A percentile compares a stretch with the other conserved stretches of the same genome.
Conservation (phyloP, 2,113 vertebrate genomes). For the Naja naja region DNA sequence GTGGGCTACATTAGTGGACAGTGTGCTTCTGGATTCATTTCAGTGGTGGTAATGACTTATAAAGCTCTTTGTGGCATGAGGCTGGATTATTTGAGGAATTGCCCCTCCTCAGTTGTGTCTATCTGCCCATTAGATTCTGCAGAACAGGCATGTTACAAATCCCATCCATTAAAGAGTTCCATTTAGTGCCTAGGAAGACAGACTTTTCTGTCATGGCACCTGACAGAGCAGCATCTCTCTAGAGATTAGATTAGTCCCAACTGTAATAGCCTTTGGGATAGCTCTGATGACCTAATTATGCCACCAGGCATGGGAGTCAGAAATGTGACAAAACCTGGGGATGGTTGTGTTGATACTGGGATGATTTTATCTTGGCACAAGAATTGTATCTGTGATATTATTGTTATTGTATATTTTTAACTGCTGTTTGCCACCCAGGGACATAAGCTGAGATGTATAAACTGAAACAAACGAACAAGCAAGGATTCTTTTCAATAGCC, state of each 20-base stretch:
- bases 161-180: background rate
- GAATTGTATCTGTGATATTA: background rate
- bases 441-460: background rate
- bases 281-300: background rate
- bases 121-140: background rate
- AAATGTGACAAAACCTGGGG: background rate
- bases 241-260: background rate
- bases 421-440: background rate
- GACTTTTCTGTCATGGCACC: background rate
- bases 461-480: background rate
- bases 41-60: background rate
- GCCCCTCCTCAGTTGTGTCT: background rate
- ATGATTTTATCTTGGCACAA: background rate
- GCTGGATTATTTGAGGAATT: background rate
- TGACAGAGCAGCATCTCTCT: background rate
- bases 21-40: background rate
- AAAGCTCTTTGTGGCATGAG: background rate
- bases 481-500: background rate
- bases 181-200: background rate
- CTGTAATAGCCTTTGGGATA: background rate
- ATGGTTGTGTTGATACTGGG: background rate
- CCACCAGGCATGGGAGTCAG: background rate
- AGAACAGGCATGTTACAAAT: background rate
- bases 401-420: background rate
- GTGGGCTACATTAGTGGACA: background rate